phyloP scores from a whole-genome alignment of 2,888 invertebrate genomes.

The Nephrotoma guestfalica region DNA sequence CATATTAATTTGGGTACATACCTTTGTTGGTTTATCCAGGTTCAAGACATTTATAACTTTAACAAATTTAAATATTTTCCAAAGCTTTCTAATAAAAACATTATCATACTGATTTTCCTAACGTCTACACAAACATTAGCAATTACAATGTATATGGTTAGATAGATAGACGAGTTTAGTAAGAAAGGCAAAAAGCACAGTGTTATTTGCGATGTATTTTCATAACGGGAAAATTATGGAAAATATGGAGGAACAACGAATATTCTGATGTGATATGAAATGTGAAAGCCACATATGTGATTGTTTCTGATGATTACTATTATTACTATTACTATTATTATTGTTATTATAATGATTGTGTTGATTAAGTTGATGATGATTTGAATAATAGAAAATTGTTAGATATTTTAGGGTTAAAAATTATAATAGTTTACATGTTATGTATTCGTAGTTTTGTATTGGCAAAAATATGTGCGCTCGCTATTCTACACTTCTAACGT shows the following conservation, averaged over 20 bases:
- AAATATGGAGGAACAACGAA: not conserved
- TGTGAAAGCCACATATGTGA: not conserved
- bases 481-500: not conserved
- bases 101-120: not conserved
- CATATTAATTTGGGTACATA: too few relatives aligned
- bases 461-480: not conserved
- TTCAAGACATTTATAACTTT: too few relatives aligned
- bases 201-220: not conserved
- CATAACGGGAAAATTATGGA: not conserved
- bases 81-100: not conserved
- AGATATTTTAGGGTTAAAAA: not conserved
- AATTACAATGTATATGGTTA: not conserved
- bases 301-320: not conserved
- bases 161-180: not conserved
- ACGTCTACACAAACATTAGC: not conserved
- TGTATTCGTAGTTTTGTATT: not conserved
- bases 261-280: not conserved
- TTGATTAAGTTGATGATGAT: not conserved
- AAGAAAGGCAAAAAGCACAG: not conserved
- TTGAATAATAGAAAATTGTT: not conserved
- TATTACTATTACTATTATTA: not conserved
- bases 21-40: too few relatives aligned
- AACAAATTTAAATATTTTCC: not conserved
- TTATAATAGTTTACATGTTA: not conserved
- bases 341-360: not conserved